Conservation (phyloP, 2,113 vertebrate genomes). For the Proterorhinus semilunaris region DNA sequence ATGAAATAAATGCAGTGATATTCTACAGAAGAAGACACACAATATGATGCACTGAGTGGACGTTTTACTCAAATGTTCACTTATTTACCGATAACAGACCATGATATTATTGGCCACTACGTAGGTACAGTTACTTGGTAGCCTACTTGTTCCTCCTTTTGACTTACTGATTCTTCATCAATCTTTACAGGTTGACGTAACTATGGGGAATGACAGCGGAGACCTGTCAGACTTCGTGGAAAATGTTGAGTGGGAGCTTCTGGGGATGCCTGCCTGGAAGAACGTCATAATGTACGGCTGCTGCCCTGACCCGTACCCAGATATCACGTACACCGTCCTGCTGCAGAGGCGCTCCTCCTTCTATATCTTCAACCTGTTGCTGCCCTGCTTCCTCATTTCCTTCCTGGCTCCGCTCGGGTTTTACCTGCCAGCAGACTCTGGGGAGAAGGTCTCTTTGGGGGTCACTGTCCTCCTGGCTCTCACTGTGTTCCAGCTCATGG, state of each 20-base stretch:
- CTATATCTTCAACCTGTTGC: conserved; percentile 94
- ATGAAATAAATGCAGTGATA: too few relatives aligned
- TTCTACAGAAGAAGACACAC: too few relatives aligned
- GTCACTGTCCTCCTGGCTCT: conserved; percentile 94
- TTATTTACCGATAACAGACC: too few relatives aligned
- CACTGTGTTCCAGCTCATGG: conserved; percentile 98
- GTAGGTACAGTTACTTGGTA: not conserved
- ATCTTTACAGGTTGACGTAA: conserved; percentile 85
- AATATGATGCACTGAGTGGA: too few relatives aligned
- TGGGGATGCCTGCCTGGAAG: conserved; percentile 93
- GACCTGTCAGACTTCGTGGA: conserved; percentile 95
- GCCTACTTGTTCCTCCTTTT: not conserved
- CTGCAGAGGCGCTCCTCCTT: conserved; percentile 94
- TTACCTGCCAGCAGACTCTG: conserved; percentile 96
- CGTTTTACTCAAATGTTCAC: too few relatives aligned
- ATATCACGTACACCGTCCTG: conserved; percentile 92
- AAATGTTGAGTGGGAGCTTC: conserved; percentile 97
- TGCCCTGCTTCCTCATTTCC: conserved; percentile 95
- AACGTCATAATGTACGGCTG: conserved; percentile 96
- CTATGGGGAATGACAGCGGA: conserved; percentile 87
- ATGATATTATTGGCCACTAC: not conserved
- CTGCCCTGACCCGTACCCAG: conserved; percentile 96
- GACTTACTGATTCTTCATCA: not conserved
- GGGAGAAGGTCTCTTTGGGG: conserved; percentile 95
- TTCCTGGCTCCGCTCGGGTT: conserved; percentile 95